Conservation (phyloP, 2,797 vertebrate species). For the Ibycter americanus region DNA sequence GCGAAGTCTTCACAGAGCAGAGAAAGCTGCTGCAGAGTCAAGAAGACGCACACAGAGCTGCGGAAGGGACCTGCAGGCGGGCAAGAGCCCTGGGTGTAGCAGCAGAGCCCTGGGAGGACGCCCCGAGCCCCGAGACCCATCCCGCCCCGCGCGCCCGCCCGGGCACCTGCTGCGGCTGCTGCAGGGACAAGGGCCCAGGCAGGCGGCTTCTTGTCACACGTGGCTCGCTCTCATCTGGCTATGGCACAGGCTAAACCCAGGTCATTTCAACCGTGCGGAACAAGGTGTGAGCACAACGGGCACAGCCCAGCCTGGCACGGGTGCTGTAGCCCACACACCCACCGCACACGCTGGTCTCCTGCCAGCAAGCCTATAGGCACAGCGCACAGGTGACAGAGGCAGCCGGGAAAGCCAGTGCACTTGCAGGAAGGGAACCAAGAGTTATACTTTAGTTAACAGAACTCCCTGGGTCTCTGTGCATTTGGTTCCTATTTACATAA, state of each 20-base stretch:
- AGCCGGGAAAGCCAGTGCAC: accelerated
- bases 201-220: accelerated
- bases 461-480: background rate
- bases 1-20: accelerated
- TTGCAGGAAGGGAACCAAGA: background rate
- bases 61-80: background rate
- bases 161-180: background rate
- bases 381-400: accelerated
- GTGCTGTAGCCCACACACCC: accelerated
- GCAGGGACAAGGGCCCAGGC: background rate
- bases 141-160: accelerated
- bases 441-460: background rate
- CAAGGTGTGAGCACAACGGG: accelerated
- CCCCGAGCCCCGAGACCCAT: background rate
- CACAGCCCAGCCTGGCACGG: background rate
- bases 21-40: background rate
- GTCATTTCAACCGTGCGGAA: accelerated
- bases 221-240: too few relatives aligned
- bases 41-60: too few relatives aligned
- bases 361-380: background rate
- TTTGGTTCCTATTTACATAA: background rate
- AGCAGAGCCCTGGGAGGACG: background rate
- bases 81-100: background rate
- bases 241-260: background rate
- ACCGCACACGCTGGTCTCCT: accelerated